phyloP scores from a whole-genome alignment of 1,140 invertebrate genomes.

The Lanistes nyassanus region DNA sequence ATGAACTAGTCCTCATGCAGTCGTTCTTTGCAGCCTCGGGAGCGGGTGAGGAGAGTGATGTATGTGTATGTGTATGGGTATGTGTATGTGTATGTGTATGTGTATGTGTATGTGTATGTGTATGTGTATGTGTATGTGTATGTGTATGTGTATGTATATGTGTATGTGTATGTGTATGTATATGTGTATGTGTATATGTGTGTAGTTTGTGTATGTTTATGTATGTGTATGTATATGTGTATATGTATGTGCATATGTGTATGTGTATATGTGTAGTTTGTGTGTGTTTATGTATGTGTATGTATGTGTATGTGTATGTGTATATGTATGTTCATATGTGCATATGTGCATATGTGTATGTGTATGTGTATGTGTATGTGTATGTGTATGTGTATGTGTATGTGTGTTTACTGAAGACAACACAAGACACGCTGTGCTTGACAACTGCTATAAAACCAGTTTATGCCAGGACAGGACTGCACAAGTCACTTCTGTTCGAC shows the following conservation, averaged over 20 bases:
- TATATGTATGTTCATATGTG: background rate
- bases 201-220: background rate
- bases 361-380: slow-evolving; percentile 13
- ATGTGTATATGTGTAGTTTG: background rate
- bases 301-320: background rate
- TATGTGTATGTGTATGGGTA: slow-evolving; percentile 6
- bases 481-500: too few relatives aligned
- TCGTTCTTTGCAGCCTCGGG: too few relatives aligned
- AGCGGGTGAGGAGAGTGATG: background rate
- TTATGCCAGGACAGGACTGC: background rate
- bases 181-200: slow-evolving; percentile 11
- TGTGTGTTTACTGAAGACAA: background rate
- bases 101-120: background rate
- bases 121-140: background rate
- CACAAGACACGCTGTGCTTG: background rate
- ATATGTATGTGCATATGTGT: slow-evolving; percentile 1
- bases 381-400: slow-evolving; percentile 17
- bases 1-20: too few relatives aligned
- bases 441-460: background rate
- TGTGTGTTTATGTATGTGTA: background rate
- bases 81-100: slow-evolving; percentile 22
- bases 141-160: background rate
- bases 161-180: slow-evolving; percentile 10
- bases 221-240: slow-evolving; percentile 1
- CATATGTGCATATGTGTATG: slow-evolving; percentile 6